Base-by-base conservation (phyloP, 1,140 invertebrate species). In the Drosophila watanabei region DNA sequence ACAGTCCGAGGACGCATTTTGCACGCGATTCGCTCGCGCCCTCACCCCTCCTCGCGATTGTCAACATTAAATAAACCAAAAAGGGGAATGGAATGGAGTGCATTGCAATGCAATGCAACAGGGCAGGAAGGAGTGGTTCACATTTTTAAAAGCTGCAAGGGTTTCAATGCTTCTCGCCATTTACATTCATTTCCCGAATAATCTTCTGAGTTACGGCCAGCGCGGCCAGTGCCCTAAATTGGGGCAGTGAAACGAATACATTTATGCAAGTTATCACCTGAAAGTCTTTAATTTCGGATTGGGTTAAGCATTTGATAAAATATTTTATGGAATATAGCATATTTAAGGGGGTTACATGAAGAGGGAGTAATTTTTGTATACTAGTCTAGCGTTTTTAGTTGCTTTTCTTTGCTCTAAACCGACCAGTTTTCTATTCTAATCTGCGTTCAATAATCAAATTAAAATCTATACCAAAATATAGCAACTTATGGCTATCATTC, bases 161-260 rank as follows among this genome's bases (percentile, higher is more conserved):
- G 71, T 84, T 86, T 88, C 77, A 57, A 87, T 88, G 80, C 84
- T 63, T 57, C 64, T 64, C 65, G 64, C 84, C 71, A 87, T 87
- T 87, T 89, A 87, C 85, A 87, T 89, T 63, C 72, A 89, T 89
- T 84, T 76, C 60, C 63, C 30, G 76, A 62, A 86, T 81, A 65
- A 79, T 75, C 63, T 62, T 59, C 58, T 41, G 65, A 79, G 72
- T 71, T 80, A 81, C 68, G 71, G 35, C n/a, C 30, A 20, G 45
- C 5, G 5, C 24, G 43, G 18, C 28, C 61, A 54, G 49, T 37
- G 11, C 32, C 37, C 49, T 28, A 79, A 65, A 83, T 61, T 83
- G 66, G 84, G 83, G 46, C 80, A 87, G 49, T 76, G 59, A 72
- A 86, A 43, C 62, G 51, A 30, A 56, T 35, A 72, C 8, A 37